These are phyloP conservation scores for Anoura caudifer DNA, from an alignment of 2,113 vertebrate genomes.

Conservation along the genomic window DNA sequence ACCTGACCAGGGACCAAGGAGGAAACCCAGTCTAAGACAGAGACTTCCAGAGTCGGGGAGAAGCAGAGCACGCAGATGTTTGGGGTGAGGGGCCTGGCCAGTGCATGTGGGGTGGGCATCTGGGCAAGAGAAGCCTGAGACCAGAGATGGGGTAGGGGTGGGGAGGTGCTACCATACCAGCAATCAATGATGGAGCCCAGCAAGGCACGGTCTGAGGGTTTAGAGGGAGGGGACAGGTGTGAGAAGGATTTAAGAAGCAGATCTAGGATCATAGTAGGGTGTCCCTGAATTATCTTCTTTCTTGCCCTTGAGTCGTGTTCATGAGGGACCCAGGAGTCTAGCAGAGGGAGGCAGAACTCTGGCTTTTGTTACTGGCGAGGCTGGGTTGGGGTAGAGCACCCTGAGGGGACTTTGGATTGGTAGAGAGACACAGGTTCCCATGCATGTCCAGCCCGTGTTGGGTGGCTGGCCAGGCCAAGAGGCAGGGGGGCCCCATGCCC, in stretches of 20 bases:
- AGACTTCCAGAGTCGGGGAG: neutral
- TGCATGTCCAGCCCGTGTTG: neutral
- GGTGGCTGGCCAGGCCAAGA: neutral
- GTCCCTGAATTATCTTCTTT: neutral
- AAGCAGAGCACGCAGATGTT: neutral
- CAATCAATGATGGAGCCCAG: fast-evolving
- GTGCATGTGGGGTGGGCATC: neutral
- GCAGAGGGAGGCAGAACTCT: neutral
- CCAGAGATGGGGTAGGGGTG: neutral
- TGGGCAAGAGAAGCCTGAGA: neutral
- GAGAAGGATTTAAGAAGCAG: neutral
- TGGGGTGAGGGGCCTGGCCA: neutral
- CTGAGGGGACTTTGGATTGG: neutral
- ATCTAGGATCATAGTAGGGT: neutral
- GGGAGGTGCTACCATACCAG: neutral
- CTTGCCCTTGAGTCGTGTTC: neutral
- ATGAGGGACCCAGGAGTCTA: neutral
- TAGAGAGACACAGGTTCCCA: neutral
- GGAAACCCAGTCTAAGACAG: neutral
- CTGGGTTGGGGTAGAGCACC: too few species aligned
- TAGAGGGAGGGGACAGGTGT: fast-evolving
- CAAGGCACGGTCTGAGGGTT: too few species aligned
- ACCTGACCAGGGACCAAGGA: neutral
- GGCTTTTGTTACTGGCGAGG: neutral
- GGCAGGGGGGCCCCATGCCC: neutral